These are phyloP conservation scores for Paraplagusia blochii DNA, from an alignment of 2,113 vertebrate species.

Conservation along the genomic window DNA sequence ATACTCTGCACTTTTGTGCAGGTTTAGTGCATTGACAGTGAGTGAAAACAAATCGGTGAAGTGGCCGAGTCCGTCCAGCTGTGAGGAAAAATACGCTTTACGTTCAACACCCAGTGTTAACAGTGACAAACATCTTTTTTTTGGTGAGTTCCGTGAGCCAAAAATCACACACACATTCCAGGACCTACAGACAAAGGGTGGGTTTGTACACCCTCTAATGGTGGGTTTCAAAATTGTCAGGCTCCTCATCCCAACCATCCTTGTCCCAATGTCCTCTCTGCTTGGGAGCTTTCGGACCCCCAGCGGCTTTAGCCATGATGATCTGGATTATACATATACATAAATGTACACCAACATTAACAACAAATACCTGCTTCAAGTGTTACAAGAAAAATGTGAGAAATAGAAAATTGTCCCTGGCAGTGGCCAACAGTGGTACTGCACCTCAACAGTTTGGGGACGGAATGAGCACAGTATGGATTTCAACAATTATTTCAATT, in stretches of 20 bases:
- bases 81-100: not conserved
- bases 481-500: too few species aligned
- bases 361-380: slow-evolving; percentile 12
- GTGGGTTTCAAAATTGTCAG: slow-evolving; percentile 80
- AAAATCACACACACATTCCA: slow-evolving; percentile 45
- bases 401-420: too few species aligned
- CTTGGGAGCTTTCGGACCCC: slow-evolving; percentile 86
- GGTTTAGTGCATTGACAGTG: not conserved
- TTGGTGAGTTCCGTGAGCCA: slow-evolving; percentile 16
- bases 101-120: slow-evolving; percentile 44
- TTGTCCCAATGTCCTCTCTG: slow-evolving; percentile 92
- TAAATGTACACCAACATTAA: slow-evolving; percentile 33
- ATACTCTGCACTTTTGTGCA: slow-evolving; percentile 15
- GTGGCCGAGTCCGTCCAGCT: not conserved
- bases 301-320: slow-evolving; percentile 94
- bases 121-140: slow-evolving; percentile 30
- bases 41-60: slow-evolving; percentile 9
- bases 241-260: slow-evolving; percentile 85
- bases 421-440: too few species aligned
- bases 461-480: too few species aligned
- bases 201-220: slow-evolving; percentile 63
- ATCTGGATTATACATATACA: slow-evolving; percentile 78
- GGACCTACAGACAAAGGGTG: slow-evolving; percentile 58
- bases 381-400: not conserved
- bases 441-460: too few species aligned